Evolutionary conservation across 2,888 invertebrate species (phyloP), one percentile per base, ranked within the genome.

Genomic region (Adineta ricciae): DNA sequence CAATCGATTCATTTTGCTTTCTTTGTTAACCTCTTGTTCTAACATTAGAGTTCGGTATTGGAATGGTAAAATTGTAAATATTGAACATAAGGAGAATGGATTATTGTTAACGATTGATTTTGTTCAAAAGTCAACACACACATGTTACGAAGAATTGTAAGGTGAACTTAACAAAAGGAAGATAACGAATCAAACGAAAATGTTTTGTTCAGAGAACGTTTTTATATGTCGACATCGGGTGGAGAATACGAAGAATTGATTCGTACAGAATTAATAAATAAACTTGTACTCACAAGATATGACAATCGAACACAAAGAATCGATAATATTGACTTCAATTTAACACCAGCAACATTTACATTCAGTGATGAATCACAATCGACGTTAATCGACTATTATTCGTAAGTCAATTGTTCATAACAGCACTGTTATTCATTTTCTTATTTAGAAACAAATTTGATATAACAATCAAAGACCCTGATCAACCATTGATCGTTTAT

Each of bases 401-500:
- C 32, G 64, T 64, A 64, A 32, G 16, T 64, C 16, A 14, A 9
- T 1, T 9, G 5, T 32, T 64, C 16, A 32, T 2, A 1, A 64
- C 11, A 5, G 5, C 11, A 46, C 5, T 27, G 19, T 32, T 5
- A 32, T 72, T 83, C n/a, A n/a, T 50, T 56, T 27, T 64, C 19
- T 36, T 36, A 46, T 46, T 3, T 64, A 85, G 78, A 36, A 83
- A 86, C 38, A 54, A 83, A 56, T 86, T 84, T 64, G 83, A 86
- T 72, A 84, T 86, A 14, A 52, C 27, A 41, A 83, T 84, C 38
- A 64, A 38, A 50, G 86, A 86, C 72, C 56, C 36, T 32, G 83
- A 84, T 56, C 86, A 86, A 54, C 86, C 86, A 46, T 83, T 84
- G 27, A 46, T 86, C 86, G 38, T 86, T 24, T 72, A 72, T 54